These are phyloP conservation scores for Centropristis striata DNA, from an alignment of 2,113 vertebrate genomes.

Conservation along the genomic window DNA sequence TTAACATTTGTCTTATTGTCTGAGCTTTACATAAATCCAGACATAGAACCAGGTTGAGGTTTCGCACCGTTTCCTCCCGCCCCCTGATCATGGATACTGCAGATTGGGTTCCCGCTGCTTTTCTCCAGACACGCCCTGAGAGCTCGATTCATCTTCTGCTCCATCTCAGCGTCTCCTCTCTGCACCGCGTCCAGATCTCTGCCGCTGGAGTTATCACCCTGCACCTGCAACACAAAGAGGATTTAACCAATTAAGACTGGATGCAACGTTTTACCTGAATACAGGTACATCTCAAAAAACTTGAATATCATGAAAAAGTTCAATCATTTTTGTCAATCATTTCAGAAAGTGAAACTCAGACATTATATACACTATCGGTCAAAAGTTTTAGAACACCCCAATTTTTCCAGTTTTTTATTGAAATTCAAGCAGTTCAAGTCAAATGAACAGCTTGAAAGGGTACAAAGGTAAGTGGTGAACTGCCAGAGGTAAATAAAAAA, in stretches of 20 bases:
- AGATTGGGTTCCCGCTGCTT: constrained; percentile 87
- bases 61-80: constrained; percentile 91
- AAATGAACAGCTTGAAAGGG: no score
- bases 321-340: no score
- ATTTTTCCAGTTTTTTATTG: no score
- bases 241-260: background rate
- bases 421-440: no score
- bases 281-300: no score
- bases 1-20: background rate
- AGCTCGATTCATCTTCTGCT: constrained; percentile 95
- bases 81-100: constrained; percentile 94
- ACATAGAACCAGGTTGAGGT: background rate
- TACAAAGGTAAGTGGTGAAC: no score
- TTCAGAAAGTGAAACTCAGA: no score
- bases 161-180: constrained; percentile 95
- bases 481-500: no score
- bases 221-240: constrained; percentile 80
- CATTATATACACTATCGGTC: no score
- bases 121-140: constrained; percentile 91
- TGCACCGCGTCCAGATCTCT: constrained; percentile 93
- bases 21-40: background rate
- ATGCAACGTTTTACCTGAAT: no score
- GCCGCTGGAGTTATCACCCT: constrained; percentile 91
- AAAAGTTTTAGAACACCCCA: no score
- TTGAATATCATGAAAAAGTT: no score